Evolutionary conservation across 2,113 vertebrate genomes (phyloP).

Genomic region (Phrynosoma blainvillii): DNA sequence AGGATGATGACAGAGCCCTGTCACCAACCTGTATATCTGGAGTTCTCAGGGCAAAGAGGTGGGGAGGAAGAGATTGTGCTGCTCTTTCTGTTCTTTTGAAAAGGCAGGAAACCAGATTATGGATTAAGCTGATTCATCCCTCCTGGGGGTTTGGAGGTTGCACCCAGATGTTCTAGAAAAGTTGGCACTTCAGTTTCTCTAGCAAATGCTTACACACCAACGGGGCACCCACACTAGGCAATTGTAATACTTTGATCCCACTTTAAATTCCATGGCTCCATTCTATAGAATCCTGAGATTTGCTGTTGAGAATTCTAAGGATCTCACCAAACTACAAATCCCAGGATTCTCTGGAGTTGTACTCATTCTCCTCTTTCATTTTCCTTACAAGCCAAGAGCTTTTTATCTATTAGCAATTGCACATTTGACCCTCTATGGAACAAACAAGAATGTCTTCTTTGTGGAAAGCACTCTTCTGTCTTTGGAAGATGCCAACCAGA

Average conservation of each 20-base stretch:
- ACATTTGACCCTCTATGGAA: not conserved
- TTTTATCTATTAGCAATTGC: not conserved
- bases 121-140: conserved; percentile 61
- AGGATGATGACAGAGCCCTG: not conserved
- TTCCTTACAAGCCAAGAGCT: not conserved
- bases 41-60: not conserved
- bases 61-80: not conserved
- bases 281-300: no score
- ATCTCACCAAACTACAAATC: no score
- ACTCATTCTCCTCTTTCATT: not conserved
- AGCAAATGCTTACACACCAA: not conserved
- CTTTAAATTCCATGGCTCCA: no score
- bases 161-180: not conserved
- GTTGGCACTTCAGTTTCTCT: not conserved
- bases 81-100: not conserved
- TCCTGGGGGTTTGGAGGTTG: not conserved
- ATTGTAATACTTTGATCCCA: no score
- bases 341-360: no score
- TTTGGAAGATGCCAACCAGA: no score
- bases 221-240: no score
- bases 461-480: not conserved
- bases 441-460: not conserved
- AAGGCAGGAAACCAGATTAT: not conserved
- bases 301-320: no score
- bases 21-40: fast-evolving